These are phyloP conservation scores for Pelusios castaneus DNA, from an alignment of 2,113 vertebrate genomes.

Conservation along the genomic window DNA sequence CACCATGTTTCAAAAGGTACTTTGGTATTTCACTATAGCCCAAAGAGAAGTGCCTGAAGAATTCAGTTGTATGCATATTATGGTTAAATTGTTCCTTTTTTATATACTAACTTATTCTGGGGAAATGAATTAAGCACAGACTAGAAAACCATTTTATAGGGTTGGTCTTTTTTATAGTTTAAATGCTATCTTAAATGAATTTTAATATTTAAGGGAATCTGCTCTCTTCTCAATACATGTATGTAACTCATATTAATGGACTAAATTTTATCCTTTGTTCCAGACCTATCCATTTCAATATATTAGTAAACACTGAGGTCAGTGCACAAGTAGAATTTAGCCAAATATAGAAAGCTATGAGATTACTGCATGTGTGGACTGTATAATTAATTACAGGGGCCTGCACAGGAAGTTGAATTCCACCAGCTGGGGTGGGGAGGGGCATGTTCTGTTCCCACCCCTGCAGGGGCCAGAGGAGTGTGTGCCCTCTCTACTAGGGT, in stretches of 20 bases:
- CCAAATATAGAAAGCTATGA: neutral
- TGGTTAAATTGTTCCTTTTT: neutral
- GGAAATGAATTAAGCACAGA: neutral
- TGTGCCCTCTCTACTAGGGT: no score
- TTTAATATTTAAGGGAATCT: neutral
- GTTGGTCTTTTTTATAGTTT: neutral
- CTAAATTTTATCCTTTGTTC: neutral
- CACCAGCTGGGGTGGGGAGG: no score
- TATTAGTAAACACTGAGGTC: neutral
- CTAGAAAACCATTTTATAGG: rapidly evolving
- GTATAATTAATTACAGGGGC: neutral
- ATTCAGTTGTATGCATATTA: neutral
- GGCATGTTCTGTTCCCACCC: no score
- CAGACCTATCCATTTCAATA: neutral
- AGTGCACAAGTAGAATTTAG: neutral
- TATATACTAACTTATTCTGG: neutral
- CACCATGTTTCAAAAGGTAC: constrained; percentile 88
- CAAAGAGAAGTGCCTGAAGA: neutral
- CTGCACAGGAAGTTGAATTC: no score
- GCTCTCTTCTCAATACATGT: rapidly evolving
- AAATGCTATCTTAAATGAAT: neutral
- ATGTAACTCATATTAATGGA: rapidly evolving
- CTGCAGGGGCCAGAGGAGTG: no score
- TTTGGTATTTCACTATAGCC: constrained; percentile 21
- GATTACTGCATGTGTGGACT: neutral